A percentile compares a stretch with the other conserved stretches of the same genome.
Evolutionary conservation across 2,113 vertebrate species (phyloP).

Genomic region (Oplegnathus fasciatus): DNA sequence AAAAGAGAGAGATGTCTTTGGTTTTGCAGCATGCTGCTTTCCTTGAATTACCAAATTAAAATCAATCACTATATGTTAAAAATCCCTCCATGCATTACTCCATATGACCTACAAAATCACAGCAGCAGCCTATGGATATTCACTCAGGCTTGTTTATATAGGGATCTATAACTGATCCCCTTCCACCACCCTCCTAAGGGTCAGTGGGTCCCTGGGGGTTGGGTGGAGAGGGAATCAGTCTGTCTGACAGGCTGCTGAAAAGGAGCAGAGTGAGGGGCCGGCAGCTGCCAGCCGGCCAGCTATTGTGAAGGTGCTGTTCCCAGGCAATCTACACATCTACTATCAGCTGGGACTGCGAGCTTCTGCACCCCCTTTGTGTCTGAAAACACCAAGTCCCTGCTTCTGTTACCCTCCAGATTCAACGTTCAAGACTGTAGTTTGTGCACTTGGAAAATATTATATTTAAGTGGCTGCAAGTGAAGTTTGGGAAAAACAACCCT

Average conservation of each 20-base stretch:
- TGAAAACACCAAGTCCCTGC: constrained; percentile 53
- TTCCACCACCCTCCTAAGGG: constrained; percentile 54
- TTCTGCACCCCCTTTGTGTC: constrained; percentile 79
- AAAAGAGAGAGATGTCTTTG: background rate
- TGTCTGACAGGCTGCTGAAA: constrained; percentile 79
- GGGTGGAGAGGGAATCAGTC: constrained; percentile 74
- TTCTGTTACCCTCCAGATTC: constrained; percentile 1
- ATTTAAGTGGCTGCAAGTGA: background rate
- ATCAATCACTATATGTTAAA: constrained; percentile 31
- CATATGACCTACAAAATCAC: constrained; percentile 18
- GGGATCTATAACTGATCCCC: constrained; percentile 61
- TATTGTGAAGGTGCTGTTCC: constrained; percentile 80
- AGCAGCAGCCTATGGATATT: constrained; percentile 37
- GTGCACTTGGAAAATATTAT: background rate
- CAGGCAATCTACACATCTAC: constrained; percentile 72
- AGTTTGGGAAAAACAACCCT: background rate
- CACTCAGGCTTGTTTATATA: constrained; percentile 67
- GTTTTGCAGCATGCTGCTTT: background rate
- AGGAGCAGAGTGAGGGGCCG: constrained; percentile 74
- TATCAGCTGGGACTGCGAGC: constrained; percentile 60
- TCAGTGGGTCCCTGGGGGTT: constrained; percentile 73
- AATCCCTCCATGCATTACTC: background rate
- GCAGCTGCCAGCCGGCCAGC: constrained; percentile 78
- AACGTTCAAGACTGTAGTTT: constrained; percentile 8
- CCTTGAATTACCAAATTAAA: constrained; percentile 4